Evolutionary conservation across 2,797 vertebrate species (phyloP), one percentile per base, ranked within the genome.

Genomic region (Odontamblyopus rebecca): DNA sequence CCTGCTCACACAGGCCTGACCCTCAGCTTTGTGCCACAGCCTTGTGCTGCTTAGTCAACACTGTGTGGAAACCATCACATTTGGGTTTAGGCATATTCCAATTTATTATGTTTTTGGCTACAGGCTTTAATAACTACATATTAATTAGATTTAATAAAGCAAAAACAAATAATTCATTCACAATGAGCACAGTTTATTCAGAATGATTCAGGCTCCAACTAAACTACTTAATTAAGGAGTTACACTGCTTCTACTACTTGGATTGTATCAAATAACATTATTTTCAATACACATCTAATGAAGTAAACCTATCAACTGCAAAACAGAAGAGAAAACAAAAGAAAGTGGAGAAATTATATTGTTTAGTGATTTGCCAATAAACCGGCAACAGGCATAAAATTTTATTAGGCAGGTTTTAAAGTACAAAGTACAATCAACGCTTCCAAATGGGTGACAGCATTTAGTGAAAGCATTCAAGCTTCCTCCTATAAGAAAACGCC

Each of bases 391-490:
- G 44, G 15, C 44, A 1, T 48, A 15, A 3, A 16, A 4, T 72
- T 62, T 48, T 19, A 18, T 60, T 63, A 68, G 63, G 1, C 41
- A 48, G 23, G 13, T 65, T 38, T 35, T n/a, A 62, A 35, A 62
- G 38, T n/a, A 62, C 16, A 62, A 35, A 62, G 38, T n/a, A 62
- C 16, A 62, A 38, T 27, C 11, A 64, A 72, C 69, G 26, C 81
- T 84, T 81, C 70, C 70, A 81, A 90, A 89, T 87, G 87, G 82
- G 86, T 90, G 89, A 80, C 68, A 41, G 35, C 23, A 71, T 74
- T 78, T 67, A 19, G 48, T 76, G 84, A 89, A 81, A 84, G 78
- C 73, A 69, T 67, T 68, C 27, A 60, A 44, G 79, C 72, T 80
- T 82, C 70, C 30, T 85, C 81, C 85, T 81, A 82, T 86, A 86